Base-by-base conservation (phyloP, 2,888 invertebrate genomes). In the Craniophora ligustri region DNA sequence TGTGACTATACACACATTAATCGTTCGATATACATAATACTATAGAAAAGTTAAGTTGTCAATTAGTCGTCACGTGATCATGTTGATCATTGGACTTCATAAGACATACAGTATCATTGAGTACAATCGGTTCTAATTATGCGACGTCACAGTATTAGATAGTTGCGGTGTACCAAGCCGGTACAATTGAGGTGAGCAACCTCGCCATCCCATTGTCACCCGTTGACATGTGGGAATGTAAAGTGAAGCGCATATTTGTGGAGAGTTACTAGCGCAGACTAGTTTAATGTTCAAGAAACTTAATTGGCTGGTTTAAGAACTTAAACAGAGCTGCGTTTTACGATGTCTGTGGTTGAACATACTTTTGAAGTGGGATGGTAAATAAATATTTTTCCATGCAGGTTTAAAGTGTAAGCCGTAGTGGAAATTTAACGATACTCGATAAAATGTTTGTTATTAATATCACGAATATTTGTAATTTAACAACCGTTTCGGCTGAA, bases 131-230 rank as follows among this genome's bases (percentile, higher is more conserved):
- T 75, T 78, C 81, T 90, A 88, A 88, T 89, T 89, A 89, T 86
- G 84, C 83, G 81, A 86, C 83, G 85, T 88, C 87, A 88, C 84
- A 85, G 77, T 71, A 61, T 83, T 85, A 84, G 85, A 85, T 85
- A 81, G 79, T 75, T 74, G 67, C 53, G 67, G 64, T 56, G 54
- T 54, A 66, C 65, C 67, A 51, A 42, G 66, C 61, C 45, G 68
- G 68, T 54, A 81, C 82, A 81, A 82, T 82, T 39, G 75, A 87
- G 92, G 92, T 92, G 85, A 92, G 83, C 89, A 90, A 92, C 92
- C 92, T 91, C 84, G 19, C 73, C 76, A 78, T 84, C 78, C 85
- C 81, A 88, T 89, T 89, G 89, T 90, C 85, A 79, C 70, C 64
- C 67, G 76, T 75, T 81, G 82, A 82, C 80, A 83, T 86, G 87